phyloP scores from a whole-genome alignment of 2,113 vertebrate species.

The Etheostoma cragini region DNA sequence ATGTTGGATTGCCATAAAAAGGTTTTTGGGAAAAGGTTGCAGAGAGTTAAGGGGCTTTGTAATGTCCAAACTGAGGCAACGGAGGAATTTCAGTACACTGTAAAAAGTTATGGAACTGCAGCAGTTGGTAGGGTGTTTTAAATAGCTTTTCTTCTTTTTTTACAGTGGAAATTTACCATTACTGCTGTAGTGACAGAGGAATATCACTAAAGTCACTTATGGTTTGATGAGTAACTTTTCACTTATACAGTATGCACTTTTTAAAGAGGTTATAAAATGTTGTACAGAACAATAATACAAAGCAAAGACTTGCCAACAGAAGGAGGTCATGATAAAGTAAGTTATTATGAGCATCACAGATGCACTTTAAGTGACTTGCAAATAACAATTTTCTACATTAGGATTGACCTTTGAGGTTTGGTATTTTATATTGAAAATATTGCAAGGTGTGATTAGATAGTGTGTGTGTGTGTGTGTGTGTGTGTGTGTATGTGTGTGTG shows the following conservation, averaged over 20 bases:
- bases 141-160: not conserved
- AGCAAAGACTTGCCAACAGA: not conserved
- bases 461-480: slow-evolving; percentile 1
- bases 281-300: not conserved
- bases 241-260: not conserved
- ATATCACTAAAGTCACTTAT: not conserved
- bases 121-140: not conserved
- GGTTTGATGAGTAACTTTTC: not conserved
- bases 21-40: not conserved
- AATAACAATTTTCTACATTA: not conserved
- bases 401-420: not conserved
- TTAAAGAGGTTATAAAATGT: not conserved
- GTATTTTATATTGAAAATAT: not conserved
- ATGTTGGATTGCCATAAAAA: not conserved
- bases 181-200: not conserved
- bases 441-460: not conserved
- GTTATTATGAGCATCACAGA: not conserved
- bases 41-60: slow-evolving; percentile 1
- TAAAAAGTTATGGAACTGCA: not conserved
- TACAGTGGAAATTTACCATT: not conserved
- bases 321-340: not conserved
- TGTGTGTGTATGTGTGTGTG: not conserved
- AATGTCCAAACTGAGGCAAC: slow-evolving; percentile 16
- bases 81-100: not conserved
- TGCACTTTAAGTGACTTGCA: not conserved